phyloP scores from a whole-genome alignment of 2,113 vertebrate genomes.

The Gadus macrocephalus region DNA sequence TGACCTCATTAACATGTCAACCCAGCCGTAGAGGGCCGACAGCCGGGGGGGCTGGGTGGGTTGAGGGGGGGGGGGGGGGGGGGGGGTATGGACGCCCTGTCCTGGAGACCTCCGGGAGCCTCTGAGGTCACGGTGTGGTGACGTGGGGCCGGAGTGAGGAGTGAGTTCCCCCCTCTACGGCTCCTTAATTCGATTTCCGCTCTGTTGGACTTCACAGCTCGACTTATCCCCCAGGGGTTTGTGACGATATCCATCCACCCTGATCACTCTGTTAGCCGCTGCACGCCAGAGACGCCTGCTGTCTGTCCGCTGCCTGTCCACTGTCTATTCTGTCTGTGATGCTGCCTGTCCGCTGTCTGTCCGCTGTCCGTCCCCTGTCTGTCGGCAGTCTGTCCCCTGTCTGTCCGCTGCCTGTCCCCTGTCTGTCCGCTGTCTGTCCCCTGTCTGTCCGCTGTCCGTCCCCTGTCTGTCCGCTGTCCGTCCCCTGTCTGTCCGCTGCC shows the following conservation, averaged over 20 bases:
- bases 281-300: not conserved
- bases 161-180: slow-evolving; percentile 34
- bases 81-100: not conserved
- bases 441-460: no score
- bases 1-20: slow-evolving; percentile 34
- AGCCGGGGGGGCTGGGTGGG: no score
- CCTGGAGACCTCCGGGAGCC: slow-evolving; percentile 23
- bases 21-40: slow-evolving; percentile 30
- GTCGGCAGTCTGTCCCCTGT: no score
- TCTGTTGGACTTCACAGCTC: slow-evolving; percentile 50
- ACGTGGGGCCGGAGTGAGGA: slow-evolving; percentile 39
- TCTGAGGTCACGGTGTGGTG: slow-evolving; percentile 50
- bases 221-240: slow-evolving; percentile 17
- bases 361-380: not conserved
- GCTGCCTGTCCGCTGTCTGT: no score
- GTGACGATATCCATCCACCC: slow-evolving; percentile 11
- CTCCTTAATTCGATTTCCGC: slow-evolving; percentile 60
- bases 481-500: no score
- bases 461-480: no score
- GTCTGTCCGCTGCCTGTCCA: not conserved
- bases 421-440: no score
- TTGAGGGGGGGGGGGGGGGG: no score
- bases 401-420: no score
- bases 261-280: not conserved
- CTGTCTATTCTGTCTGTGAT: no score